Base-by-base conservation (phyloP, 23 tunicate species). In the Ciona savignyi region DNA sequence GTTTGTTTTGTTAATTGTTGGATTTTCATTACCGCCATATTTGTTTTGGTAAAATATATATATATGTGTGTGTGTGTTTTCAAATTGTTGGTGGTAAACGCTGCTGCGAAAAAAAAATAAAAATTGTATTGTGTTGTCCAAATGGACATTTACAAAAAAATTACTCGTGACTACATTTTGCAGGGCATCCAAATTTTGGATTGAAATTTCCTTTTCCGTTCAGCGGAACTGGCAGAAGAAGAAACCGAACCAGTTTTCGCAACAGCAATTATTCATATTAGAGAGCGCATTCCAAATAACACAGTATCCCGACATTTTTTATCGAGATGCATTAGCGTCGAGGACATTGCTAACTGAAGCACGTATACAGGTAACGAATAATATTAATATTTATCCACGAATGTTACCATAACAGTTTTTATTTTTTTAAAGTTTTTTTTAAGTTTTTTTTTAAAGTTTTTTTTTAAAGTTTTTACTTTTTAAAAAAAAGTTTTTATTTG, bases 301-400 rank as follows among this genome's bases (percentile, higher is more conserved):
- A 29, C 85, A 80, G 28, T 86, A 86, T 32, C 93, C 93, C 1
- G 93, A 80, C 68, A 80, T 86, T 2, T 75, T 80, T 66, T 80
- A 80, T 51, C 61, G 93, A 66, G 85, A 86, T 28, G 85, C 80
- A 1, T 72, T 86, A 35, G 93, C 93, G 34, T 26, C 80, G 30
- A 61, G 81, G 33, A 86, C 93, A 0, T 29, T 65, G 27, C 77
- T 86, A 3, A 86, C 85, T 23, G 93, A 86, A 70, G 85, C 93
- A 25, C 60, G 93, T 65, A 86, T 86, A 3, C 93, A 86, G 81
- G 93, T 80, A 32, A 73, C 23, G 27, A 48, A 30, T 31, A 4
- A 23, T 63, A n/a, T 49, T 49, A 49, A 49, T 11, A 49, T 49
- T 11, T 49, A n/a, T n/a, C n/a, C n/a, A n/a, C n/a, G n/a, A n/a